Conservation (phyloP, 2,888 invertebrate species). For the Dioctria rufipes region DNA sequence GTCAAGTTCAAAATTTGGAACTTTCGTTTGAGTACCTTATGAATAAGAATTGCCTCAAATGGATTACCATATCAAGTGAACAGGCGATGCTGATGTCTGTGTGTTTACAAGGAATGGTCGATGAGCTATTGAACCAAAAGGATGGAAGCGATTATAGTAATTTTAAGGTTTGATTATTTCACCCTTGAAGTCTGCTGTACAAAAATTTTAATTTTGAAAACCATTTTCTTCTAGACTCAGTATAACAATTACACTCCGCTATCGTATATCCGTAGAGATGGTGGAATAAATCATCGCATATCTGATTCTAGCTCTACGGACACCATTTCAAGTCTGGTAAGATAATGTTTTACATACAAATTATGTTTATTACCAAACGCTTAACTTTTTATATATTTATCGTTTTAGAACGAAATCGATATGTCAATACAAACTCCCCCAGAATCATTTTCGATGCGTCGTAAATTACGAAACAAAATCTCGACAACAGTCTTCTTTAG, state of each 20-base stretch:
- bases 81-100: slow-evolving; percentile 97
- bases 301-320: slow-evolving; percentile 63
- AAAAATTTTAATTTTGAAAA: not conserved
- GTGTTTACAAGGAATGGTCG: slow-evolving; percentile 95
- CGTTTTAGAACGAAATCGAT: slow-evolving; percentile 75
- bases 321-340: slow-evolving; percentile 63
- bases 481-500: slow-evolving; percentile 80
- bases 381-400: slow-evolving; percentile 24
- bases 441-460: slow-evolving; percentile 82
- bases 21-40: slow-evolving; percentile 96
- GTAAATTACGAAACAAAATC: slow-evolving; percentile 80
- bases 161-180: slow-evolving; percentile 61
- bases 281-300: slow-evolving; percentile 59
- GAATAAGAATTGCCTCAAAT: slow-evolving; percentile 91
- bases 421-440: slow-evolving; percentile 66
- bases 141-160: slow-evolving; percentile 74
- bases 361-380: not conserved
- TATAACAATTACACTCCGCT: slow-evolving; percentile 60
- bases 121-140: slow-evolving; percentile 87
- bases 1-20: slow-evolving; percentile 74
- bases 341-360: not conserved
- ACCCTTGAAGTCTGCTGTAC: not conserved
- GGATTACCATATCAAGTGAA: slow-evolving; percentile 93
- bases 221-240: slow-evolving; percentile 56
- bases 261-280: slow-evolving; percentile 63